phyloP scores from a whole-genome alignment of 2,113 vertebrate genomes.

The Taurulus bubalis region DNA sequence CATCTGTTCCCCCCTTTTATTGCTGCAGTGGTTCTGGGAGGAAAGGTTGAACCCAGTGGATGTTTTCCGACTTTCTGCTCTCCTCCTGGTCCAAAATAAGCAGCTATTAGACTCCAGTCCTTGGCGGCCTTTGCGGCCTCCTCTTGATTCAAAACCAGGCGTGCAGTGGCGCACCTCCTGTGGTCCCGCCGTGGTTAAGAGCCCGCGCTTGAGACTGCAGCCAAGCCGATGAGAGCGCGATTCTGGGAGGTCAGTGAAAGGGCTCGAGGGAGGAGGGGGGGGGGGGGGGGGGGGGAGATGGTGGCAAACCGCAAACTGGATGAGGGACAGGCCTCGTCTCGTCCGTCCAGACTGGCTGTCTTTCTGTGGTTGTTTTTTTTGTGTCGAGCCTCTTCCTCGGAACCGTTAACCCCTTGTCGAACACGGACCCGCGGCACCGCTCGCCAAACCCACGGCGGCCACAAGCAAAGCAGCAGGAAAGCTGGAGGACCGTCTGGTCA shows the following conservation, averaged over 20 bases:
- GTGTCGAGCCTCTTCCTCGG: slow-evolving; percentile 57
- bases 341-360: slow-evolving; percentile 77
- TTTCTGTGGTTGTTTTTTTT: slow-evolving; percentile 73
- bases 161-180: slow-evolving; percentile 48
- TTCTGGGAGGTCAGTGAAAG: slow-evolving; percentile 67
- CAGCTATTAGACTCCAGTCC: slow-evolving; percentile 44
- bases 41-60: slow-evolving; percentile 17
- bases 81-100: slow-evolving; percentile 38
- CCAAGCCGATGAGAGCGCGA: slow-evolving; percentile 65
- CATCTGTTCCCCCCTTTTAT: slow-evolving; percentile 36
- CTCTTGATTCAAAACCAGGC: slow-evolving; percentile 63
- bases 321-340: slow-evolving; percentile 66
- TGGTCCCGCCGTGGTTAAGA: slow-evolving; percentile 51
- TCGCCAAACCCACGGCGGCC: slow-evolving; percentile 56
- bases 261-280: slow-evolving; percentile 38
- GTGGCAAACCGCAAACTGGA: slow-evolving; percentile 68
- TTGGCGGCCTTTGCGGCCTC: slow-evolving; percentile 59
- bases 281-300: slow-evolving; percentile 25
- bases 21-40: slow-evolving; percentile 2
- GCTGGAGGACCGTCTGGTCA: slow-evolving; percentile 49
- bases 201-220: slow-evolving; percentile 54
- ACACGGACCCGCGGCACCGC: slow-evolving; percentile 48
- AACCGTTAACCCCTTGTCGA: slow-evolving; percentile 79
- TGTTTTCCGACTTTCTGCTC: slow-evolving; percentile 31
- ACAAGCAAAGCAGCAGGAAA: slow-evolving; percentile 56